Evolutionary conservation across 2,797 vertebrate species (phyloP), one percentile per base, ranked within the genome.

Genomic region (Acanthurus lineatus): DNA sequence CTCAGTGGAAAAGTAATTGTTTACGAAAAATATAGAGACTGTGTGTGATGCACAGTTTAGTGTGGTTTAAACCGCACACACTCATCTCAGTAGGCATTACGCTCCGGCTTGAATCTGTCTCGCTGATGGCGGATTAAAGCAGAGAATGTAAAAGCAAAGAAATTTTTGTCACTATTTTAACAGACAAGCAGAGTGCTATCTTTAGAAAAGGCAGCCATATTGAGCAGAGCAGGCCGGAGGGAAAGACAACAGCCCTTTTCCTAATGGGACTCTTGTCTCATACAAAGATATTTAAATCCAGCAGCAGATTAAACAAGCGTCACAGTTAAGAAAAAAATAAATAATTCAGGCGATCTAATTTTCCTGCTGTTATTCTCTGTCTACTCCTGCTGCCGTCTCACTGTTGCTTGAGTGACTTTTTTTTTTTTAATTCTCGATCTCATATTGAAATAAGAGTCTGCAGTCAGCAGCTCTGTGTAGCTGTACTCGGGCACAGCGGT

Each of bases 41-140:
- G 51, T 1, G 51, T 17, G 44, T 28, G 61, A 84, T 28, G 70
- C 49, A 64, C 20, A 0, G 79, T 68, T 67, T 64, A 66, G 53
- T 74, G 56, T 38, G 53, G 70, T 83, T 85, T 53, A 48, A 77
- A 47, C 32, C 32, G 40, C 59, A 70, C 47, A 17, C 32, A 17
- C 74, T 61, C 15, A 20, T 71, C 61, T 77, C 62, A 5, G 25
- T 45, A 25, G 65, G 60, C 66, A 48, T 72, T 73, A 60, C 6
- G 40, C 52, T 38, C 76, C 57, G 38, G 65, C 69, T 60, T 58
- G 17, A 60, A 53, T 69, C 71, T 16, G 57, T 35, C 49, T 1
- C n/a, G 1, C 62, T 73, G 53, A 59, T 67, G 72, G 77, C 3
- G 17, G 22, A 76, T 61, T 67, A 67, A 71, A 77, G 61, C 60